Evolutionary conservation across 2,888 invertebrate genomes (phyloP), one percentile per base, ranked within the genome.

Genomic region (Sphaerophoria taeniata): DNA sequence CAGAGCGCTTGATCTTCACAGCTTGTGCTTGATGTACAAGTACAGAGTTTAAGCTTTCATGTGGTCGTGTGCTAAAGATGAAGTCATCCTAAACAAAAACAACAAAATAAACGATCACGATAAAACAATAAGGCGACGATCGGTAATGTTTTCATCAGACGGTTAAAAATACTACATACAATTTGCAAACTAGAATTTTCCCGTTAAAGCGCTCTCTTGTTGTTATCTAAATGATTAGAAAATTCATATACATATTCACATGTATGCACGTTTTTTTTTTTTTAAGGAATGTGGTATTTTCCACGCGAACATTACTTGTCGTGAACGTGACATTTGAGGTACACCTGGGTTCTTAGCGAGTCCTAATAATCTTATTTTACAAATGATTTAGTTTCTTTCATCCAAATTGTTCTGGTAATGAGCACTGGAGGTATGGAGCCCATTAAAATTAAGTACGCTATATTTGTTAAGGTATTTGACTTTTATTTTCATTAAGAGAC

Each of bases 271-370:
- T 34, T 47, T 34, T 39, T 16, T 55, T 24, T 24, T 24, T 24
- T 24, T 3, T 3, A 65, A 4, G n/a, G 65, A 65, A 65, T 65
- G 65, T 34, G 49, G 49, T 65, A 14, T 63, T 63, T 47, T 47
- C 14, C 6, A 7, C 34, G 24, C 24, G 24, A 24, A 16, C 36
- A 16, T 65, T 34, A 65, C 49, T 12, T 12, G 34, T 65, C 49
- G 33, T 65, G n/a, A 65, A 65, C 49, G 49, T 65, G 65, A 65
- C 65, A 65, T 49, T 65, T 65, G 3, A 11, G 49, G 12, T 12
- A 65, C 65, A 65, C 65, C 49, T 65, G 49, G 49, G 49, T 24
- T 24, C 24, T 24, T 24, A 49, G 11, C 11, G 33, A 47, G 45
- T 3, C 1, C 24, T 24, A 24, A 24, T 2, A 24, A 24, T 24